Conservation (phyloP, 2,797 vertebrate species). For the Poecilia picta region DNA sequence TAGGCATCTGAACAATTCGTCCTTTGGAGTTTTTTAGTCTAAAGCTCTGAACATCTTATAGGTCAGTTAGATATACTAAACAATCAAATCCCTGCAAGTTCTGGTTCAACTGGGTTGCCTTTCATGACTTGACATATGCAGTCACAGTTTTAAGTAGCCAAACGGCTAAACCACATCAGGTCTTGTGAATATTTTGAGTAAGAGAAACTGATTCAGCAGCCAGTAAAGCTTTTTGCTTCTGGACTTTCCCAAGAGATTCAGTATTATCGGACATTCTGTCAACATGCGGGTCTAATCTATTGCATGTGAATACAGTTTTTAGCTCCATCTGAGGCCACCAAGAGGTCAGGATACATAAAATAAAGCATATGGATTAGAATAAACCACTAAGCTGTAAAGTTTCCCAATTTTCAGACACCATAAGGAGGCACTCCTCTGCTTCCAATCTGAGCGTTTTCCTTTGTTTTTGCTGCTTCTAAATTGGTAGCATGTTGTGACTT, state of each 20-base stretch:
- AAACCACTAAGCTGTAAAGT: neutral
- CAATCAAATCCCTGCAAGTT: slow-evolving; percentile 33
- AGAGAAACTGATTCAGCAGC: slow-evolving; percentile 34
- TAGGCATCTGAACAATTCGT: neutral
- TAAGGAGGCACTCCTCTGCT: slow-evolving; percentile 8
- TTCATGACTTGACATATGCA: slow-evolving; percentile 21
- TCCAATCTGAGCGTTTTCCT: slow-evolving; percentile 10
- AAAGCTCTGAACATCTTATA: neutral
- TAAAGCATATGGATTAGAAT: neutral
- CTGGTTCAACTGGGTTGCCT: slow-evolving; percentile 22
- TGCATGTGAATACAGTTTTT: slow-evolving; percentile 34
- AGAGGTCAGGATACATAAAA: slow-evolving; percentile 57
- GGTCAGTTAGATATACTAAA: slow-evolving; percentile 39
- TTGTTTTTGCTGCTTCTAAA: slow-evolving; percentile 6
- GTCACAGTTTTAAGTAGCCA: slow-evolving; percentile 6
- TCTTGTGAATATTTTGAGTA: slow-evolving; percentile 9
- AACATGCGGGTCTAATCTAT: slow-evolving; percentile 42
- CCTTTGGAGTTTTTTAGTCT: neutral
- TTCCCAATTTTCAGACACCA: neutral
- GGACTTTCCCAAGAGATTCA: slow-evolving; percentile 49
- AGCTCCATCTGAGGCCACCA: slow-evolving; percentile 43
- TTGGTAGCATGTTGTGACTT: slow-evolving; percentile 6
- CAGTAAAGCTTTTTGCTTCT: slow-evolving; percentile 40
- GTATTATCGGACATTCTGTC: slow-evolving; percentile 51
- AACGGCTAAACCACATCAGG: slow-evolving; percentile 12